Evolutionary conservation across 2,888 invertebrate species (phyloP), one percentile per base, ranked within the genome.

Genomic region (Lymantria dispar): DNA sequence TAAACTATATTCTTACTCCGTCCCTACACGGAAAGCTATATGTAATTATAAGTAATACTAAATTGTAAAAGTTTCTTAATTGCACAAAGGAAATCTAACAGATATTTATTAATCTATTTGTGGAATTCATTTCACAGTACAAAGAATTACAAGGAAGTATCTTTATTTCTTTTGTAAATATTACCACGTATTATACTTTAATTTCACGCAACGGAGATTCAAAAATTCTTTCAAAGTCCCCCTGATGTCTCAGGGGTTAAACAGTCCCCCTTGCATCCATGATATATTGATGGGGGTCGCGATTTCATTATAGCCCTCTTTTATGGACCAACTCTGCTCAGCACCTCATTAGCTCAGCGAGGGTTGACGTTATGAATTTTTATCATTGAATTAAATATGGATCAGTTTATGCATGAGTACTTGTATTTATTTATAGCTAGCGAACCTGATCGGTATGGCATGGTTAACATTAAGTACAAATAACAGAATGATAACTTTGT

Each of bases 221-320:
- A 36, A 56, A 53, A 47, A 45, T 39, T 29, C 46, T 55, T 60
- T 62, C 52, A 49, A 62, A 62, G 58, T 55, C 41, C 48, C 41
- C 50, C 49, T 46, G 11, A 48, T 60, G 56, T 68, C 54, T 44
- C 44, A 45, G 60, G 64, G 68, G 64, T 61, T 61, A 58, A 67
- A 56, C 48, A 44, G 52, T 52, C 59, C 60, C 66, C 54, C 70
- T 46, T 52, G 53, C 40, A 52, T 55, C 49, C 43, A 54, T 72
- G 70, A 74, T 71, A 58, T 67, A 70, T 65, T 47, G 56, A 52
- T 54, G 63, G 72, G 22, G 68, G 69, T 50, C 52, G 48, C 50
- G 52, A 51, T 50, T 56, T 54, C 60, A 65, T 67, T 61, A 64
- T 45, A 33, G 58, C 57, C 61, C 61, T 47, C 40, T 47, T 48